Evolutionary conservation across 2,888 invertebrate species (phyloP), one percentile per base, ranked within the genome.

Genomic region (Amaurobius ferox): DNA sequence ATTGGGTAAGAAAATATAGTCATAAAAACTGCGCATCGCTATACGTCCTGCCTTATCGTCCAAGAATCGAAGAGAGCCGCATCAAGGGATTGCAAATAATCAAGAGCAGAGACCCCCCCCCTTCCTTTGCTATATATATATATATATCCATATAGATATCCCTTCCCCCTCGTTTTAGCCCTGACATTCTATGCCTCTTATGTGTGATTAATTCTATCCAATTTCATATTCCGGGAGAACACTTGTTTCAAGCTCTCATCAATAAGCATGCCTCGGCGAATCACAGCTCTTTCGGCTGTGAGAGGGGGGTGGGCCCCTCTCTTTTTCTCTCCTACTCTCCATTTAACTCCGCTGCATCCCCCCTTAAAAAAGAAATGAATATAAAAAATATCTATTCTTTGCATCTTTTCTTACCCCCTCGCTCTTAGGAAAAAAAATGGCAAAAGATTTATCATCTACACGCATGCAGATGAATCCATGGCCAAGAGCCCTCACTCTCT

Each of bases 121-220:
- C 39, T n/a, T n/a, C 28, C 11, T 23, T 35, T 32, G 30, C 5
- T 68, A 64, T 32, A 64, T 80, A 48, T 72, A 62, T 74, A 81
- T 79, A 28, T 44, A 55, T 62, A 62, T 67, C 73, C 29, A 72
- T 80, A 73, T 80, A 80, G 48, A 73, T 79, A 79, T 32, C 48
- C 61, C 70, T 19, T 35, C 30, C 55, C 3, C n/a, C 26, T 71
- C 64, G 64, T 72, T 80, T 80, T 68, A 80, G 73, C 72, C 61
- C 68, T 73, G 80, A 80, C 80, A 73, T 80, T 61, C 73, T 66
- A 68, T 67, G 80, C 83, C 77, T 77, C 77, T 77, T 78, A 85
- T 85, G 83, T 78, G 83, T 85, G 83, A 85, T 85, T 85, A 85
- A 85, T 85, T 70, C 83, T 48, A 72, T 78, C 77, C 83, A 85